A percentile compares a stretch with the other conserved stretches of the same genome.
These are phyloP conservation scores for Apodemia duryi DNA, from an alignment of 2,888 invertebrate genomes.

Conservation along the genomic window DNA sequence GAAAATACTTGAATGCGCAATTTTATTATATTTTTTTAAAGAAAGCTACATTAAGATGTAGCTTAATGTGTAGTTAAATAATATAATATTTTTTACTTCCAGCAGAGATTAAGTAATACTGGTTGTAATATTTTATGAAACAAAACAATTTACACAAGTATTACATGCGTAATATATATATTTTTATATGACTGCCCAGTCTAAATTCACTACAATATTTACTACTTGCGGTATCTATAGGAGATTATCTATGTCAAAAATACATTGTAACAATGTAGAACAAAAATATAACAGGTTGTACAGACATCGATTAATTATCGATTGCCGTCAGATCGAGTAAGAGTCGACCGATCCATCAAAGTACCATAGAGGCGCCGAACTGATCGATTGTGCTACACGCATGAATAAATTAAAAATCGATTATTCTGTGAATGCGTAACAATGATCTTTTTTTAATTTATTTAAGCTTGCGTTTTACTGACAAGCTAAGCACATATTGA, in stretches of 20 bases:
- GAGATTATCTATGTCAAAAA: too few relatives aligned
- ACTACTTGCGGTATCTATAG: too few relatives aligned
- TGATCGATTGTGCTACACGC: conserved; percentile 65
- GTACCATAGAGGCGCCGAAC: conserved; percentile 50
- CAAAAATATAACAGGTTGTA: conserved; percentile 18
- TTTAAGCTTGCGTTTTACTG: background rate
- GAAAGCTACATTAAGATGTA: too few relatives aligned
- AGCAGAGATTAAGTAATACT: too few relatives aligned
- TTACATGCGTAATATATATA: too few relatives aligned
- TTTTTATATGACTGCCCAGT: too few relatives aligned
- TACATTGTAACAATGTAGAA: conserved; percentile 15
- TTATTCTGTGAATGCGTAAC: conserved; percentile 36
- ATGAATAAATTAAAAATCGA: conserved; percentile 64
- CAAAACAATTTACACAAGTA: too few relatives aligned
- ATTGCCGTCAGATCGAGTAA: conserved; percentile 50
- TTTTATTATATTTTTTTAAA: too few relatives aligned
- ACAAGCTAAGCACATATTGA: background rate
- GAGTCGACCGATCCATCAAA: conserved; percentile 62
- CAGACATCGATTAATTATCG: conserved; percentile 61
- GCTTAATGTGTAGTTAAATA: too few relatives aligned
- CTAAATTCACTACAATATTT: conserved; percentile 6
- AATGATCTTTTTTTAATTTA: conserved; percentile 14
- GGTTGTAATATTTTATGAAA: too few relatives aligned
- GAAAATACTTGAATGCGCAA: too few relatives aligned
- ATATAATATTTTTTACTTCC: too few relatives aligned